Evolutionary conservation across 1,140 invertebrate species (phyloP), one percentile per base, ranked within the genome.

Genomic region (Leptopilina boulardi): DNA sequence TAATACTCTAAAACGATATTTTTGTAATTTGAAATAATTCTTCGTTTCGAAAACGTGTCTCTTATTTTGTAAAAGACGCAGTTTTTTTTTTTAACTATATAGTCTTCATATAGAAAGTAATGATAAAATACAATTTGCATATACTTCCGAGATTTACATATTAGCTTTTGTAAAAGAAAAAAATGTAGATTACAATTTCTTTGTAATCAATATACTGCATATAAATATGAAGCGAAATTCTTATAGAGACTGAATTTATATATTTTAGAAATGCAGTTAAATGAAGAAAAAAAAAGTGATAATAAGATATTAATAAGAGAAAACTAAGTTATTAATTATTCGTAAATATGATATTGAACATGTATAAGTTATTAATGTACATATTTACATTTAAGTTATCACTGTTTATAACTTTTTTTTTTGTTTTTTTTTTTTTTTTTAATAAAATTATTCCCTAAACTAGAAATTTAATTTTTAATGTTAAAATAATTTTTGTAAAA

Each of bases 71-170:
- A 54, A 54, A 19, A 54, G 19, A 54, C 34, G 34, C 34, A 38
- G 34, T 38, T 38, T 54, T 54, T 10, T 9, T 54, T 54, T 18
- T 18, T n/a, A 54, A 54, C 51, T 54, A n/a, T n/a, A n/a, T n/a
- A 54, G n/a, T 54, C 51, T 54, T 54, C n/a, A n/a, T n/a, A n/a
- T 54, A 54, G 21, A 21, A 54, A 54, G 18, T 54, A 54, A n/a
- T 51, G 47, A 51, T n/a, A 18, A 51, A 10, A 19, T 19, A 19
- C 18, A 4, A 54, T 54, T 54, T 18, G 18, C 21, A 18, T 21
- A 54, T 54, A 54, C 4, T 21, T 54, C 19, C 51, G 19, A 54
- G 5, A 10, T 54, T 51, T 51, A 51, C n/a, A 18, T 51, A n/a
- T 21, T 18, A 54, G 51, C 51, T 10, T 54, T 54, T 54, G 21